These are phyloP conservation scores for Moxostoma hubbsi DNA, from an alignment of 2,797 vertebrate genomes.

Conservation along the genomic window DNA sequence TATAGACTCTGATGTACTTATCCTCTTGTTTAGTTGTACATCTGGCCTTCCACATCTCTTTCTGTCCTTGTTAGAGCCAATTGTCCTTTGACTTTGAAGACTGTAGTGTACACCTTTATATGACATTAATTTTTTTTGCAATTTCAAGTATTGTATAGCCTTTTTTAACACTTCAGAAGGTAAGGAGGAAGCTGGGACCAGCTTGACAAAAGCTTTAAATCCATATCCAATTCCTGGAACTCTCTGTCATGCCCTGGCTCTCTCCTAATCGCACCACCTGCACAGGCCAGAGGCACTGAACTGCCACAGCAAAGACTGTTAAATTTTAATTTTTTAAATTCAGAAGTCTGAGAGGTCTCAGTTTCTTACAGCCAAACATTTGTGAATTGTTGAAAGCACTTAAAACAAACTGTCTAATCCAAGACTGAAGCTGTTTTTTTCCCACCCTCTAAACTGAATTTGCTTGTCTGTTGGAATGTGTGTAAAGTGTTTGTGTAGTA, in stretches of 20 bases:
- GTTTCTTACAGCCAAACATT: constrained; percentile 28
- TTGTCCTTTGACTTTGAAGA: too few relatives aligned
- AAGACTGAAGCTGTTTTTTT: background rate
- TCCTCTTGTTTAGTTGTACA: too few relatives aligned
- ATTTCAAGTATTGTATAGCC: too few relatives aligned
- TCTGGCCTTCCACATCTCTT: too few relatives aligned
- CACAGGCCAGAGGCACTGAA: constrained; percentile 26
- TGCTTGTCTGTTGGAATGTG: background rate
- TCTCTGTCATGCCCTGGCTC: constrained; percentile 50
- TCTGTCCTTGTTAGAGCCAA: too few relatives aligned
- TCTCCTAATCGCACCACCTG: constrained; percentile 42
- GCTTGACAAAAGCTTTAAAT: constrained; percentile 33
- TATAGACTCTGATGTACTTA: too few relatives aligned
- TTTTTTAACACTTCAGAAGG: too few relatives aligned
- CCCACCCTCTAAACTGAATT: background rate
- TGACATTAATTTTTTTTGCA: too few relatives aligned
- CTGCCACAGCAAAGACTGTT: too few relatives aligned
- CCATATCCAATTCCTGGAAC: constrained; percentile 57
- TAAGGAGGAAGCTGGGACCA: too few relatives aligned
- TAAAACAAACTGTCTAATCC: constrained; percentile 13
- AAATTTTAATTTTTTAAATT: too few relatives aligned
- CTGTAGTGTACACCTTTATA: too few relatives aligned
- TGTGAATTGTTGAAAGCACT: constrained; percentile 26
- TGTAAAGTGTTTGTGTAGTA: constrained; percentile 13
- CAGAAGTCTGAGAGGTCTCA: background rate